A percentile compares a stretch with the other conserved stretches of the same genome.
phyloP scores from a whole-genome alignment of 2,113 vertebrate genomes.

The Pseudorhombus dupliciocellatus region DNA sequence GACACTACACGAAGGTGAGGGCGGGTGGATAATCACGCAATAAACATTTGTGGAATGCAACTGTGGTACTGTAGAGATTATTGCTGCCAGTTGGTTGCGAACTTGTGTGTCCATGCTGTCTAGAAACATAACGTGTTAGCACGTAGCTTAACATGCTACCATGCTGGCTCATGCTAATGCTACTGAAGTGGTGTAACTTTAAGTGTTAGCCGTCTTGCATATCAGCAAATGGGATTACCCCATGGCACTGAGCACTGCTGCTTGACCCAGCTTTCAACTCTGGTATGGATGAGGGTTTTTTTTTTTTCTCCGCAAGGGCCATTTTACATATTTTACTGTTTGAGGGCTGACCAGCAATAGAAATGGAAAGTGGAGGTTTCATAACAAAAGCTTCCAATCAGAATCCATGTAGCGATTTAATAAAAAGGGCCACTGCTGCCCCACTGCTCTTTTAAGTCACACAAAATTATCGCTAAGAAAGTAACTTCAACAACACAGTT shows the following conservation, averaged over 20 bases:
- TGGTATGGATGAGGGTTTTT: not conserved
- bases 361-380: conserved; percentile 3
- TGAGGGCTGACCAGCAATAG: conserved; percentile 9
- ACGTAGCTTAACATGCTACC: too few species aligned
- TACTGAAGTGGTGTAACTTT: too few species aligned
- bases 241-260: not conserved
- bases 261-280: conserved; percentile 4
- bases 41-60: too few species aligned
- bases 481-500: conserved; percentile 60
- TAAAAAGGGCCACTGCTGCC: conserved; percentile 24
- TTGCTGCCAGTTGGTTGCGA: too few species aligned
- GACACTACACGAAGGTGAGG: too few species aligned
- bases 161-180: too few species aligned
- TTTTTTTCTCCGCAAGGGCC: not conserved
- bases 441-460: conserved; percentile 34
- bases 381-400: conserved; percentile 43
- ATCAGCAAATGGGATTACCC: too few species aligned
- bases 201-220: too few species aligned
- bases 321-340: conserved; percentile 33
- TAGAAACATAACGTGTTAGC: too few species aligned
- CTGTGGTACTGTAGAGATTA: too few species aligned
- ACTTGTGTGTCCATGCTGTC: too few species aligned
- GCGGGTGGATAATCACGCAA: too few species aligned
- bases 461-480: conserved; percentile 64
- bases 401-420: conserved; percentile 54